Evolutionary conservation across 2,888 invertebrate species (phyloP), one percentile per base, ranked within the genome.

Genomic region (Eupithecia subfuscata): DNA sequence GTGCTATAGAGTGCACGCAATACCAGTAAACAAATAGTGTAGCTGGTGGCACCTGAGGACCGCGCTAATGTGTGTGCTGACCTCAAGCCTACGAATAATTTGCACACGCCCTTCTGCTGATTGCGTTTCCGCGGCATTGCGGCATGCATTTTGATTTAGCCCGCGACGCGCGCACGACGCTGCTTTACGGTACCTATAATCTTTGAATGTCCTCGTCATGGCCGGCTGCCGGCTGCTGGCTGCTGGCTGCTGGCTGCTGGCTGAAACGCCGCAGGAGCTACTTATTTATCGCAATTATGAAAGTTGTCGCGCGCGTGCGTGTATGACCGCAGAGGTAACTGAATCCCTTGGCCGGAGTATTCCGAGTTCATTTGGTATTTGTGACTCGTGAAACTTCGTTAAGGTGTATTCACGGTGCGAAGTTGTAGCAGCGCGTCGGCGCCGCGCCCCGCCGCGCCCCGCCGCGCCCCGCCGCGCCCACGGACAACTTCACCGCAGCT

Each of bases 401-500:
- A 76, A 64, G 4, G 25, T 52, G 76, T 68, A 76, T 76, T 76
- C 76, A 76, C 16, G 16, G 45, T 45, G 45, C 45, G 16, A 45
- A 45, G 45, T 45, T 14, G 16, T 45, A 3, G 45, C 45, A 16
- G 45, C 45, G 68, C 48, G 48, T 18, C 48, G 70, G 30, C 25
- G 11, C 5, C 11, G 25, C 25, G 22, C 25, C 14, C 12, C 9
- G 30, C 30, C 30, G 30, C 30, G 30, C 30, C 30, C n/a, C n/a
- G 22, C 7, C 22, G 11, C 60, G 60, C 25, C 25, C 5, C 25
- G 4, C 12, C 60, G 60, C 12, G 60, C 43, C 40, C 56, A 25
- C 60, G 75, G 64, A 60, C 71, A 76, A 75, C 79, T 77, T 78
- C 77, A 74, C 83, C 75, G 70, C 78, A 80, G 82, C 82, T 85